These are phyloP conservation scores for Netelia virgata DNA, from an alignment of 2,888 invertebrate species.

Conservation along the genomic window DNA sequence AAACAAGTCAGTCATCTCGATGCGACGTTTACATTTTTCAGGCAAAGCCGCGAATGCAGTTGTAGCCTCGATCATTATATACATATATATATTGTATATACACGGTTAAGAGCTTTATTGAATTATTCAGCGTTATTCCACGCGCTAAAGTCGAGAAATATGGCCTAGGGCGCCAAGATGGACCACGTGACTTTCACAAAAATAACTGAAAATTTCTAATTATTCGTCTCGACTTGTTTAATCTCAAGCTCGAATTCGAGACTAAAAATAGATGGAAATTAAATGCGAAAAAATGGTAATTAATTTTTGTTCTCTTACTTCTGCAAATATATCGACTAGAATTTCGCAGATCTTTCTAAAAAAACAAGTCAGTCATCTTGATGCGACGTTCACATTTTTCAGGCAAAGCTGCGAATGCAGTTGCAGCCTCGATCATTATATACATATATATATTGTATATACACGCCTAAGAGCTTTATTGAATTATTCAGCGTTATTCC, in stretches of 20 bases:
- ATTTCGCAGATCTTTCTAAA: too few species aligned
- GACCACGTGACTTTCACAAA: too few species aligned
- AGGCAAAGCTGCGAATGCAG: conserved; percentile 17
- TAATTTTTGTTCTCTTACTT: too few species aligned
- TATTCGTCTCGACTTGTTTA: too few species aligned
- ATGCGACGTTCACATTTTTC: conserved; percentile 53
- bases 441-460: not conserved
- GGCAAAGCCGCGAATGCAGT: conserved; percentile 17
- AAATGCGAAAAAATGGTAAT: too few species aligned
- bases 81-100: not conserved
- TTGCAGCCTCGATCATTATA: conserved; percentile 15
- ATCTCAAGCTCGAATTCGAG: too few species aligned
- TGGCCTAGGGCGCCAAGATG: too few species aligned
- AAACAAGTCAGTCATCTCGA: conserved; percentile 46
- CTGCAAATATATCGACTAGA: too few species aligned
- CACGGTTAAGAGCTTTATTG: conserved; percentile 8
- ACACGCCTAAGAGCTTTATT: conserved; percentile 5
- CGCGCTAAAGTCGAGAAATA: too few species aligned
- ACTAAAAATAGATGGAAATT: too few species aligned
- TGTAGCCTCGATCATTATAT: conserved; percentile 13
- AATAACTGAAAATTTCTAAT: too few species aligned
- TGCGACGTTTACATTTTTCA: conserved; percentile 53
- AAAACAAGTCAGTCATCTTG: too few species aligned
- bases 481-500: conserved; percentile 44
- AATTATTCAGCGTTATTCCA: conserved; percentile 41